Percentiles rank a stretch among this genome's conserved stretches.
Conservation (phyloP, 1,140 invertebrate genomes). For the Drusus annulatus region DNA sequence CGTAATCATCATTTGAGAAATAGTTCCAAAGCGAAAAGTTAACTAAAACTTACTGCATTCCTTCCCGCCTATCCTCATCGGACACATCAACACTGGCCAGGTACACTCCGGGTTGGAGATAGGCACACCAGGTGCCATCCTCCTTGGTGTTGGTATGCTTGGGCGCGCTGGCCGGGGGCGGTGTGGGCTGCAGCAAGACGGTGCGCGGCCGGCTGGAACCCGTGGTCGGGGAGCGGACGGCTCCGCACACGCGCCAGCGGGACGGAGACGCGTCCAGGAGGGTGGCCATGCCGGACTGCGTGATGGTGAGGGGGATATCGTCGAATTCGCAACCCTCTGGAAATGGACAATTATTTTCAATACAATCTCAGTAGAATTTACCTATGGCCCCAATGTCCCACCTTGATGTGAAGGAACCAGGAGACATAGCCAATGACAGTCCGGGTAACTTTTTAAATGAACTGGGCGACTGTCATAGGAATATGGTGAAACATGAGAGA, state of each 20-base stretch:
- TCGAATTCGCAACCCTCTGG: conserved; percentile 65
- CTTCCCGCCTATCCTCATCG: conserved; percentile 76
- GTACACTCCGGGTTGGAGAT: conserved; percentile 80
- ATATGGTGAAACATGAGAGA: too few relatives aligned
- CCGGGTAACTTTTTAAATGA: too few relatives aligned
- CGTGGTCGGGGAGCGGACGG: conserved; percentile 59
- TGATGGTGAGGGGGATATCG: conserved; percentile 60
- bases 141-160: conserved; percentile 71
- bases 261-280: conserved; percentile 54
- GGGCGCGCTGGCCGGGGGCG: conserved; percentile 52
- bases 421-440: too few relatives aligned
- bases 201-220: conserved; percentile 3
- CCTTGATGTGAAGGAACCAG: too few relatives aligned
- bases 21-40: too few relatives aligned
- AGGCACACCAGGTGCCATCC: conserved; percentile 80
- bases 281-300: conserved; percentile 51
- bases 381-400: too few relatives aligned
- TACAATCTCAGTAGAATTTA: too few relatives aligned
- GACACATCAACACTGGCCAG: conserved; percentile 77
- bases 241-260: conserved; percentile 66
- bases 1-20: too few relatives aligned
- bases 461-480: too few relatives aligned
- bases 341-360: neutral
- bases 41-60: conserved; percentile 73
- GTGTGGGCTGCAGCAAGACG: conserved; percentile 25